Evolutionary conservation across 2,888 invertebrate genomes (phyloP).

Genomic region (Tetropium fuscum): DNA sequence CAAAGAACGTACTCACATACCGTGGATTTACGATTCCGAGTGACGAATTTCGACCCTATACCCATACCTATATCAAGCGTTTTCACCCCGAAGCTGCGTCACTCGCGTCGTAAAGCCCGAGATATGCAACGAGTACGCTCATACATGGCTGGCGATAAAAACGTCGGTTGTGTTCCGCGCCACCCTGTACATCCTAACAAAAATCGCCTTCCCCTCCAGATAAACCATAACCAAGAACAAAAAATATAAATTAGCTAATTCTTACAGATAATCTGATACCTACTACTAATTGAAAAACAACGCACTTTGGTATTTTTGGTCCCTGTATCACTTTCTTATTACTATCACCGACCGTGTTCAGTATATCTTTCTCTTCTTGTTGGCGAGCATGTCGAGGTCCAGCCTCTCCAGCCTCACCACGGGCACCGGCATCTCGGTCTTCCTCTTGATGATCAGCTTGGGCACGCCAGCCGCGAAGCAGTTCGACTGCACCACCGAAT

Average conservation of each 20-base stretch:
- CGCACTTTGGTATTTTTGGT: conserved; percentile 48
- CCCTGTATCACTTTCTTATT: conserved; percentile 45
- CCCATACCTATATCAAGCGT: no score
- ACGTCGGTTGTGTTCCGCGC: no score
- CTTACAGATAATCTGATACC: conserved; percentile 19
- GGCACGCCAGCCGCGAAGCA: conserved; percentile 52
- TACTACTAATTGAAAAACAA: conserved; percentile 32
- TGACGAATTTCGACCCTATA: no score
- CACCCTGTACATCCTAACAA: neutral
- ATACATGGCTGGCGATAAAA: no score
- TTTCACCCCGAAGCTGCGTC: no score
- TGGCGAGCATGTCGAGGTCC: conserved; percentile 43
- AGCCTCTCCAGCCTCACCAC: conserved; percentile 55
- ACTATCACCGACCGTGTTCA: conserved; percentile 33
- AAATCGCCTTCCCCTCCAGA: conserved; percentile 1
- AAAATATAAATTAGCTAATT: conserved; percentile 27
- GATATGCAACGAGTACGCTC: no score
- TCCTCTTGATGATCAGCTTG: conserved; percentile 57
- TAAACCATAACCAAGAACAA: conserved; percentile 28
- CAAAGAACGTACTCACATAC: no score
- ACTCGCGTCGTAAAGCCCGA: no score
- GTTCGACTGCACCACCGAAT: conserved; percentile 53
- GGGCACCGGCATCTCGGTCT: conserved; percentile 52
- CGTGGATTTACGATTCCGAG: no score
- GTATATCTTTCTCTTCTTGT: conserved; percentile 33